These are phyloP conservation scores for Takifugu ocellatus DNA, from an alignment of 2,797 vertebrate genomes.

Conservation along the genomic window DNA sequence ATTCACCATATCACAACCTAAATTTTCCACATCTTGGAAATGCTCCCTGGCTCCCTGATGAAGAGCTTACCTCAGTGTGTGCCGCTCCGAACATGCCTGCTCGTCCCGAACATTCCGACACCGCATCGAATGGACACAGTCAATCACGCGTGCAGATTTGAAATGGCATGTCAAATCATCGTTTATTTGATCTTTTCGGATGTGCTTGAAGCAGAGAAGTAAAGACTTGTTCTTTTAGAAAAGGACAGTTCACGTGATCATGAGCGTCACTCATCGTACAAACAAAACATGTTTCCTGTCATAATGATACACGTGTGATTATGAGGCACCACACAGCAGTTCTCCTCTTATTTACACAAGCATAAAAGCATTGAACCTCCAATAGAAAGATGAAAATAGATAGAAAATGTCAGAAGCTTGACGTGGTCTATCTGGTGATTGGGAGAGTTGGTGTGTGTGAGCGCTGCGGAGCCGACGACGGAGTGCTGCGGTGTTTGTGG, in stretches of 20 bases:
- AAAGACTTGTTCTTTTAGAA: conserved; percentile 64
- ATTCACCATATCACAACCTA: too few relatives aligned
- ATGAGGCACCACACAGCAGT: conserved; percentile 53
- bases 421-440: conserved; percentile 17
- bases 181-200: conserved; percentile 67
- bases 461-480: conserved; percentile 23
- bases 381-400: conserved; percentile 33
- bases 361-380: conserved; percentile 41
- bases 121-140: too few relatives aligned
- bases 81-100: too few relatives aligned
- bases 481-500: not conserved
- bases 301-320: conserved; percentile 48
- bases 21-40: too few relatives aligned
- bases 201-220: conserved; percentile 63
- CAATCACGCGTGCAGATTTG: conserved; percentile 6
- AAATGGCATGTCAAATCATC: conserved; percentile 26
- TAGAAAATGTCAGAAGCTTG: conserved; percentile 21
- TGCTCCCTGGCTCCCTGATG: too few relatives aligned
- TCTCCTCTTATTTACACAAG: conserved; percentile 61
- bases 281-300: conserved; percentile 45
- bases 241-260: conserved; percentile 45
- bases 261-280: conserved; percentile 55
- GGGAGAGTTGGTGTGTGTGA: conserved; percentile 7
- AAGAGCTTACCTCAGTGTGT: too few relatives aligned
- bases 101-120: too few relatives aligned